These are phyloP conservation scores for Pygocentrus nattereri DNA, from an alignment of 2,797 vertebrate species.

Conservation along the genomic window DNA sequence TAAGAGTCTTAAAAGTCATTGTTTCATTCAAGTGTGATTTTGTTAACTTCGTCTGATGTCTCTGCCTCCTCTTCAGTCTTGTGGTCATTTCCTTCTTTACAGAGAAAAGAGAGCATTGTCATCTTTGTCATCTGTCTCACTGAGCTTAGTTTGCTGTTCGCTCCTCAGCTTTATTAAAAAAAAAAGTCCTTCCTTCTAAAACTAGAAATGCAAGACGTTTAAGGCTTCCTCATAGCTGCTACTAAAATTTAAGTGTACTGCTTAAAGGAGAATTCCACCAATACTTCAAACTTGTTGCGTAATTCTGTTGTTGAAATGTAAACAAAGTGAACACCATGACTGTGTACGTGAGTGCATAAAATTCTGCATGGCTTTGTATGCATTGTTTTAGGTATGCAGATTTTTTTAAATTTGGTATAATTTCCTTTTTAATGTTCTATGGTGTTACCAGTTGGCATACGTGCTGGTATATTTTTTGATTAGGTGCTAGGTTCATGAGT, in stretches of 20 bases:
- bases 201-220: neutral
- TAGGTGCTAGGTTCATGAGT: too few species aligned
- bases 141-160: neutral
- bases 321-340: too few species aligned
- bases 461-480: too few species aligned
- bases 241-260: neutral
- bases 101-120: neutral
- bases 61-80: constrained; percentile 4
- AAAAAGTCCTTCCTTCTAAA: neutral
- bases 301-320: too few species aligned
- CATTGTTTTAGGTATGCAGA: too few species aligned
- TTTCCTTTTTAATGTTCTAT: too few species aligned
- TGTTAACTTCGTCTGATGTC: constrained; percentile 7
- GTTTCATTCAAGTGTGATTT: neutral
- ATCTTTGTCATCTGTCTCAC: neutral
- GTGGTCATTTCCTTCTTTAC: constrained; percentile 30
- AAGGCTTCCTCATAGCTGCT: neutral
- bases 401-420: too few species aligned
- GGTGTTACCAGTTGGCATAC: too few species aligned
- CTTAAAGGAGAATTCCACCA: too few species aligned
- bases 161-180: neutral
- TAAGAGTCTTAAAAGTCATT: neutral
- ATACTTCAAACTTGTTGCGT: too few species aligned
- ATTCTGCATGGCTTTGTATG: too few species aligned
- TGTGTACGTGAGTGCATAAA: too few species aligned